These are phyloP conservation scores for Dicrurus megarhynchus DNA, from an alignment of 2,113 vertebrate species.

Conservation along the genomic window DNA sequence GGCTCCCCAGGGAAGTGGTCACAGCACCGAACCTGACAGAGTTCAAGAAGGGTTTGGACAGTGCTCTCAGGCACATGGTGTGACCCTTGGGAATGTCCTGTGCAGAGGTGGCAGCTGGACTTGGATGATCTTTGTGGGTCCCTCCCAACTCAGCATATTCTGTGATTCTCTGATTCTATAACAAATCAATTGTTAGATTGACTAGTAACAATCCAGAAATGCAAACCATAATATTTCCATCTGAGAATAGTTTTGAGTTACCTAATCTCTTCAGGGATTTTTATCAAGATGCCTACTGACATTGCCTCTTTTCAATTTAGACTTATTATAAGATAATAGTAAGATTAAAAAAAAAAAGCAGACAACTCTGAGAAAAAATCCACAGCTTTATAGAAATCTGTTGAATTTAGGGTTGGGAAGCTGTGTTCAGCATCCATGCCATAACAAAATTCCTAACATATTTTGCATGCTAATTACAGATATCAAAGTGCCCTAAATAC, in stretches of 20 bases:
- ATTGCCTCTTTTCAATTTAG: background rate
- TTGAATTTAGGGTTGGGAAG: background rate
- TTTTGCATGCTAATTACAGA: background rate
- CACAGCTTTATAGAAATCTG: background rate
- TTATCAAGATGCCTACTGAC: background rate
- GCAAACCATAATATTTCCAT: background rate
- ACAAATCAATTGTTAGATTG: background rate
- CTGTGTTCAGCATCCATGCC: background rate
- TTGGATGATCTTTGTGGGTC: background rate
- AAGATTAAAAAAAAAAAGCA: background rate
- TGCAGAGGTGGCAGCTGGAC: background rate
- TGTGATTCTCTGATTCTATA: background rate
- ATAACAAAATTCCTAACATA: background rate
- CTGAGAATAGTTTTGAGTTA: background rate
- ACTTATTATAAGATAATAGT: background rate
- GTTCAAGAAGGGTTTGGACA: background rate
- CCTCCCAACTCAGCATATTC: background rate
- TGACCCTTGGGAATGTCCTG: background rate
- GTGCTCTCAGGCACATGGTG: rapidly evolving
- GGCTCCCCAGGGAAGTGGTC: background rate
- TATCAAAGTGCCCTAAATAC: background rate
- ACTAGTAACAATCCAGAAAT: background rate
- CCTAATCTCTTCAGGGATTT: background rate
- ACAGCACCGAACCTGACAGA: background rate
- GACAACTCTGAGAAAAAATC: background rate